Evolutionary conservation across 2,797 vertebrate species (phyloP).

Genomic region (Mormyrops attenuatus): DNA sequence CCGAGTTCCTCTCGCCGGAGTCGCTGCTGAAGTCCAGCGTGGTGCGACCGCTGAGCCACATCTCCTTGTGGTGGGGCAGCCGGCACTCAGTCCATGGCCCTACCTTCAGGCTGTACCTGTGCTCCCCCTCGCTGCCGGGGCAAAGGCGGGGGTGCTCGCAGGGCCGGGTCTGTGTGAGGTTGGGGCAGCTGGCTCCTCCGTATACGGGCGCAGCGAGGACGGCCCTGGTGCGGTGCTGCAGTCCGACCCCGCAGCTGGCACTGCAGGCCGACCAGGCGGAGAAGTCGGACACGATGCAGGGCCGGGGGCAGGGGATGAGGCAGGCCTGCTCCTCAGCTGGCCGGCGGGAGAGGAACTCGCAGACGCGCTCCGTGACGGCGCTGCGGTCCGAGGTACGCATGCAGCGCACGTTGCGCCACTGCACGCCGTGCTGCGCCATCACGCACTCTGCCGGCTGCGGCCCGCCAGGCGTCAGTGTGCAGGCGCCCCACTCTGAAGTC

Average conservation of each 20-base stretch:
- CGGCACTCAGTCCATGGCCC: conserved; percentile 69
- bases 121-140: conserved; percentile 60
- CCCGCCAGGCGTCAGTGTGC: conserved; percentile 42
- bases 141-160: conserved; percentile 62
- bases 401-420: conserved; percentile 59
- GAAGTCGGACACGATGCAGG: conserved; percentile 70
- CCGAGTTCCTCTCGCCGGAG: conserved; percentile 47
- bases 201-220: conserved; percentile 66
- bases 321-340: conserved; percentile 70
- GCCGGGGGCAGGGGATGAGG: conserved; percentile 70
- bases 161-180: conserved; percentile 59
- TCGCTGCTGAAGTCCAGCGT: conserved; percentile 63
- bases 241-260: conserved; percentile 47
- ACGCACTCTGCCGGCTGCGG: conserved; percentile 50
- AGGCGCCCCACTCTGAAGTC: conserved; percentile 64
- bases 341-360: conserved; percentile 59
- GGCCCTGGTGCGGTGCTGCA: conserved; percentile 60
- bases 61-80: conserved; percentile 50
- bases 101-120: conserved; percentile 67
- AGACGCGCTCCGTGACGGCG: conserved; percentile 53
- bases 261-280: conserved; percentile 68
- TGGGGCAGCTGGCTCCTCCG: conserved; percentile 67
- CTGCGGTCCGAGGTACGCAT: conserved; percentile 62
- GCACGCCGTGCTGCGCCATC: conserved; percentile 71
- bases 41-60: conserved; percentile 55